Evolutionary conservation across 2,113 vertebrate genomes (phyloP).

Genomic region (Eretmochelys imbricata): DNA sequence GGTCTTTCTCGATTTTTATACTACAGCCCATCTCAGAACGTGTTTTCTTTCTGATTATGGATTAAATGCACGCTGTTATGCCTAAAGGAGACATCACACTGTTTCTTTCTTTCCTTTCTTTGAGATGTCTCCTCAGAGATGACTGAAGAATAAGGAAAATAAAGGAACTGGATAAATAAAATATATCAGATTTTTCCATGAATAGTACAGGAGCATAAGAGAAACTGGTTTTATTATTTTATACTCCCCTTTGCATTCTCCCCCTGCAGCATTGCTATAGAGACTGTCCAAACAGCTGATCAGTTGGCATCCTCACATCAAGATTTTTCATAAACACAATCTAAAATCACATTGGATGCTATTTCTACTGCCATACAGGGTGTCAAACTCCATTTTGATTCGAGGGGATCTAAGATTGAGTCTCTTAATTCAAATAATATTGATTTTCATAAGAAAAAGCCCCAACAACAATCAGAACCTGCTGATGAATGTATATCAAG

Average conservation of each 20-base stretch:
- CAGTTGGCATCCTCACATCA: conserved; percentile 41
- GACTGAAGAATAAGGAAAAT: neutral
- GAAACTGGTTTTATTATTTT: neutral
- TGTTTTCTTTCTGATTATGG: neutral
- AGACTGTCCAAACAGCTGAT: conserved; percentile 45
- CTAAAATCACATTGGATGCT: conserved; percentile 45
- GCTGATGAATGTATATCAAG: neutral
- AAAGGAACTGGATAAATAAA: neutral
- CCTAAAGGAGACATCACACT: neutral
- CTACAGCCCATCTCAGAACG: neutral
- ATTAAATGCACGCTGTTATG: neutral
- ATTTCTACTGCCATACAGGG: neutral
- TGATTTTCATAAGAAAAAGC: conserved; percentile 56
- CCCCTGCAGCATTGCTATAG: conserved; percentile 36
- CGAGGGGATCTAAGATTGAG: conserved; percentile 50
- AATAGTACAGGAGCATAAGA: neutral
- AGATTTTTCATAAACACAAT: conserved; percentile 51
- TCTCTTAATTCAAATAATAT: conserved; percentile 53
- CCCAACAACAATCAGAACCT: neutral
- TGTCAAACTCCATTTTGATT: conserved; percentile 55
- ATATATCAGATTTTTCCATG: neutral
- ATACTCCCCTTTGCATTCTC: conserved; percentile 25
- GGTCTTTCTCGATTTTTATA: neutral
- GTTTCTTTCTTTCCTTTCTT: neutral
- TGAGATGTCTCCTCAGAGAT: neutral